Percentiles rank a stretch among this genome's conserved stretches.
These are phyloP conservation scores for Triops longicaudatus DNA, from an alignment of 1,140 invertebrate species.

Conservation along the genomic window DNA sequence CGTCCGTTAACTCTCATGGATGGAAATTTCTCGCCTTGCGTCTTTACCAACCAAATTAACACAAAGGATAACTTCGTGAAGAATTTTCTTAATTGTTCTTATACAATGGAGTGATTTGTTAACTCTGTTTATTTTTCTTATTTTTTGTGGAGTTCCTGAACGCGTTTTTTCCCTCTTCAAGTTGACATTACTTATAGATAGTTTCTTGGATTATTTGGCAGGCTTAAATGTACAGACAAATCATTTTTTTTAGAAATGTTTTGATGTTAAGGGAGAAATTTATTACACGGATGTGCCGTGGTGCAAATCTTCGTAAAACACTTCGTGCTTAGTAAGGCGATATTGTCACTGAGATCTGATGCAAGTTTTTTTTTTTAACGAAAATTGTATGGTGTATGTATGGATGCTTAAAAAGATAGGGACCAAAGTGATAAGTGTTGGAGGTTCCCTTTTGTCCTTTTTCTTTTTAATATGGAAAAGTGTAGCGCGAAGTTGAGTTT, in stretches of 20 bases:
- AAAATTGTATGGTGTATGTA: too few species aligned
- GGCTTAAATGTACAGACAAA: neutral
- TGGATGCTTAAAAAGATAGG: neutral
- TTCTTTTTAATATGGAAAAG: neutral
- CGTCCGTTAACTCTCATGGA: neutral
- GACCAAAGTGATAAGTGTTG: neutral
- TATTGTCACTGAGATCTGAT: neutral
- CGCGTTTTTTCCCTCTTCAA: neutral
- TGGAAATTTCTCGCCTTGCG: slow-evolving; percentile 1
- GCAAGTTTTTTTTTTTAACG: neutral
- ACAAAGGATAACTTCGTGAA: neutral
- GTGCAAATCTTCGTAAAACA: neutral
- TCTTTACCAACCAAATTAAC: neutral
- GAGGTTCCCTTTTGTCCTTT: neutral
- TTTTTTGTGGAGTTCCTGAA: neutral
- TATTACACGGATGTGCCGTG: neutral
- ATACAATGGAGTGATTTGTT: neutral
- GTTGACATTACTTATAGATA: neutral
- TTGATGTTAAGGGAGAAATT: neutral
- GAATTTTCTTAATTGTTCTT: neutral
- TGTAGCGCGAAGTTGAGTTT: neutral
- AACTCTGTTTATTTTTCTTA: neutral
- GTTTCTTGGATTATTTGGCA: neutral
- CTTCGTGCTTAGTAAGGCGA: neutral
- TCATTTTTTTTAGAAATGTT: too few species aligned